Evolutionary conservation across 2,797 vertebrate species (phyloP).

Genomic region (Gallinago solitaria): DNA sequence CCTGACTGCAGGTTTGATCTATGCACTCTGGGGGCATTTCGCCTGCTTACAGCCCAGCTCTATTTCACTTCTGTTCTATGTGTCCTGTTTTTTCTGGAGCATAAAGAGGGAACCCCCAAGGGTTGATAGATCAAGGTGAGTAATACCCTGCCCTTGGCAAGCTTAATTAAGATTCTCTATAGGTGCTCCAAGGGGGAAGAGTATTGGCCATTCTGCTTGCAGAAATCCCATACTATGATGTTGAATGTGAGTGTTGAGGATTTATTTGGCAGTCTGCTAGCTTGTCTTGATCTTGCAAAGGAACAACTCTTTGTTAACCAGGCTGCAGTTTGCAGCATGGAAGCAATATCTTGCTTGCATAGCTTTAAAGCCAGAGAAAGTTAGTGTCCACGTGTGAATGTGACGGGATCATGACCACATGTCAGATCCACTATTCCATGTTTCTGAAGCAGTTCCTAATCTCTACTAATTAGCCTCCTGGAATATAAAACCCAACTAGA

Average conservation of each 20-base stretch:
- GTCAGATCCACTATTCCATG: neutral
- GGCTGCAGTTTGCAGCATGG: neutral
- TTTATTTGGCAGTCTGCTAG: neutral
- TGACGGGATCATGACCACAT: rapidly evolving
- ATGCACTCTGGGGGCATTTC: neutral
- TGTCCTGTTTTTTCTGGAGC: neutral
- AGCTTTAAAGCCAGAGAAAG: neutral
- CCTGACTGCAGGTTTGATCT: neutral
- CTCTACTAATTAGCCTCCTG: neutral
- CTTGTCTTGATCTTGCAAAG: neutral
- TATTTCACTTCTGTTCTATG: neutral
- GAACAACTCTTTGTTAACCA: neutral
- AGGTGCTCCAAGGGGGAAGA: neutral
- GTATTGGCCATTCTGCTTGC: neutral
- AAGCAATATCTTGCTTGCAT: neutral
- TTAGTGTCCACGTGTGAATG: neutral
- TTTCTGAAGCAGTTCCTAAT: neutral
- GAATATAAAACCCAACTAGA: neutral
- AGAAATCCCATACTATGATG: neutral
- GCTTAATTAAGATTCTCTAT: neutral
- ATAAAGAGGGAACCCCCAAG: neutral
- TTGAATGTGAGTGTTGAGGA: neutral
- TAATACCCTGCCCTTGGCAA: neutral
- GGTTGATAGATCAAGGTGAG: neutral
- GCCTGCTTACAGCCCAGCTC: neutral